Conservation (phyloP, 2,888 invertebrate species). For the Prostheceraeus crozeri region DNA sequence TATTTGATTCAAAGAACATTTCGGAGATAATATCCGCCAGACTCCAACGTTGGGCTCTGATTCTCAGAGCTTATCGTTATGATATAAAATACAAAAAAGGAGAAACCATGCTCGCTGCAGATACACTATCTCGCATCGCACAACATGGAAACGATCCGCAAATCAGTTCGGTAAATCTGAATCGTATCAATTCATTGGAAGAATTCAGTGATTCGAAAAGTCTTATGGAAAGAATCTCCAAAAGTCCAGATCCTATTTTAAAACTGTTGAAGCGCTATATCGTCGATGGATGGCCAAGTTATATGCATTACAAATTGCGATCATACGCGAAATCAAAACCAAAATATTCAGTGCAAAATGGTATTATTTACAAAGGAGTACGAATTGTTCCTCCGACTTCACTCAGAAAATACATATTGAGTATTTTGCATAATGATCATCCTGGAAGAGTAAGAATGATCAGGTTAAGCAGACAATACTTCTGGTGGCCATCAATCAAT, state of each 20-base stretch:
- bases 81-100: constrained; percentile 24
- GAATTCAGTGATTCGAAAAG: neutral
- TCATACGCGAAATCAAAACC: constrained; percentile 3
- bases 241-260: neutral
- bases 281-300: constrained; percentile 13
- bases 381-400: constrained; percentile 2
- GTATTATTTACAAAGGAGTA: constrained; percentile 20
- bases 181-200: constrained; percentile 19
- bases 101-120: constrained; percentile 1
- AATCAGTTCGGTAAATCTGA: constrained; percentile 3
- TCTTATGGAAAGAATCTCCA: constrained; percentile 3
- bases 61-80: no score
- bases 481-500: constrained; percentile 31
- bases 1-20: no score
- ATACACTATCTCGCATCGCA: constrained; percentile 19
- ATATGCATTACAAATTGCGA: constrained; percentile 22
- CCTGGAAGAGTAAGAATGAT: constrained; percentile 32
- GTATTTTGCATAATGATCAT: constrained; percentile 27
- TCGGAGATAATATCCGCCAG: no score
- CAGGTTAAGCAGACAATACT: constrained; percentile 27
- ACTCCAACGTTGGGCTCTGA: no score
- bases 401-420: constrained; percentile 5
- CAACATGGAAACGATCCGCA: constrained; percentile 7
- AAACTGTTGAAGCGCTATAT: constrained; percentile 11
- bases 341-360: constrained; percentile 19